Base-by-base conservation (phyloP, 2,888 invertebrate genomes). In the Minunthozetes semirufus region DNA sequence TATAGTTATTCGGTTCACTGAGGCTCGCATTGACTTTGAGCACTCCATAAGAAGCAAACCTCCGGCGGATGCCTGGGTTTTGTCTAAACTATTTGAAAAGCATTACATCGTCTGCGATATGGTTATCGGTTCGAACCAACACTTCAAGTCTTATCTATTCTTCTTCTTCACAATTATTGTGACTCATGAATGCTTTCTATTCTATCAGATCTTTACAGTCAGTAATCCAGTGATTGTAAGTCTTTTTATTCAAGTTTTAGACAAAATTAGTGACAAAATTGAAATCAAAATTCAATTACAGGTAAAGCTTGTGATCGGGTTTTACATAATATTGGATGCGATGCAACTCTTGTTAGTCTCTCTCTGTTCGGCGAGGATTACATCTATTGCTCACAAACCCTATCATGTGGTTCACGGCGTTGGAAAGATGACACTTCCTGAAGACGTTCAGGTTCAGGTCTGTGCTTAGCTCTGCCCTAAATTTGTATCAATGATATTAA, bases 361-460 rank as follows among this genome's bases (percentile, higher is more conserved):
- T 13, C 27, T 75, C 4, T 61, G 50, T 11, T 75, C 75, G 22
- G 75, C 75, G 19, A 70, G 48, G 50, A 53, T 75, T 11, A 71
- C 75, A 25, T 56, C 71, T 4, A 71, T 71, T 25, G 61, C 75
- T 22, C 75, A 75, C 59, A 71, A 75, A 61, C 75, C 75, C n/a
- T 75, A 75, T 59, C 71, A 75, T 72, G 71, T 71, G 38, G 71
- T 75, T 25, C 75, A 75, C 27, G 75, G 75, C 5, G 59, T 75
- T 9, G 71, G 71, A 5, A 75, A 56, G n/a, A 53, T 75, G 50
- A 42, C 19, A 22, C 11, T 71, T 11, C 71, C 75, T 3, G 75
- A 75, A 19, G 56, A 71, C n/a, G 33, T 71, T 29, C 71, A 75
- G 42, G 25, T 71, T 25, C 75, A 75, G 74, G 74, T 74, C 5